Evolutionary conservation across 2,888 invertebrate species (phyloP).

Genomic region (Microdon myrmicae): DNA sequence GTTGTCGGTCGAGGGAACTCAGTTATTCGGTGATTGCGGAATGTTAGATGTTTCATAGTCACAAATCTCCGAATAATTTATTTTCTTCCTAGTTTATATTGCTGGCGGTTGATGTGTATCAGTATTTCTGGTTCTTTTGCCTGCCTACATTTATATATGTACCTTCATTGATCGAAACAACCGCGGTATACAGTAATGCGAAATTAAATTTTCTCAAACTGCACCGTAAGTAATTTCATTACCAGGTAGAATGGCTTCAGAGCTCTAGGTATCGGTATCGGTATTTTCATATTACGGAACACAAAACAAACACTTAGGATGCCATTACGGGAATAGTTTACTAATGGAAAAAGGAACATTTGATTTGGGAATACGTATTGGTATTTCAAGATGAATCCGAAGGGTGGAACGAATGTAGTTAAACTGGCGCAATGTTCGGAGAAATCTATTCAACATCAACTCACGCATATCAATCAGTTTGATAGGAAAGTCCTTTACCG

Average conservation of each 20-base stretch:
- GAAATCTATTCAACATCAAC: constrained; percentile 31
- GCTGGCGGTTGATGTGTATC: constrained; percentile 30
- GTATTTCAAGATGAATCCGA: not conserved
- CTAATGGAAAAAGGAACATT: constrained; percentile 41
- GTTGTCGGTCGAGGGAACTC: constrained; percentile 17
- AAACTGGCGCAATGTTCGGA: constrained; percentile 14
- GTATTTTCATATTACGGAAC: constrained; percentile 24
- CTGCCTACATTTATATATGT: constrained; percentile 4
- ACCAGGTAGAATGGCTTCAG: not conserved
- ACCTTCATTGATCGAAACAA: constrained; percentile 7
- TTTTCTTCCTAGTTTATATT: constrained; percentile 31
- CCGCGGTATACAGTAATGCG: constrained; percentile 9
- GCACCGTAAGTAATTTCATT: constrained; percentile 30
- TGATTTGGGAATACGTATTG: constrained; percentile 44
- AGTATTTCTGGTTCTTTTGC: constrained; percentile 24
- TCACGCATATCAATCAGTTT: constrained; percentile 41
- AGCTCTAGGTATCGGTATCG: not conserved
- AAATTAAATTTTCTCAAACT: constrained; percentile 32
- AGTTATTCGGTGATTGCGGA: not conserved
- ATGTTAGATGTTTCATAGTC: constrained; percentile 31
- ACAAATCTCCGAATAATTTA: constrained; percentile 45
- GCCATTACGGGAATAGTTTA: constrained; percentile 44
- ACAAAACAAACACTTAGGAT: constrained; percentile 47
- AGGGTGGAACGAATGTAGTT: not conserved
- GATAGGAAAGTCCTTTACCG: constrained; percentile 8